Evolutionary conservation across 1,140 invertebrate species (phyloP), one percentile per base, ranked within the genome.

Genomic region (Penaeus indicus): DNA sequence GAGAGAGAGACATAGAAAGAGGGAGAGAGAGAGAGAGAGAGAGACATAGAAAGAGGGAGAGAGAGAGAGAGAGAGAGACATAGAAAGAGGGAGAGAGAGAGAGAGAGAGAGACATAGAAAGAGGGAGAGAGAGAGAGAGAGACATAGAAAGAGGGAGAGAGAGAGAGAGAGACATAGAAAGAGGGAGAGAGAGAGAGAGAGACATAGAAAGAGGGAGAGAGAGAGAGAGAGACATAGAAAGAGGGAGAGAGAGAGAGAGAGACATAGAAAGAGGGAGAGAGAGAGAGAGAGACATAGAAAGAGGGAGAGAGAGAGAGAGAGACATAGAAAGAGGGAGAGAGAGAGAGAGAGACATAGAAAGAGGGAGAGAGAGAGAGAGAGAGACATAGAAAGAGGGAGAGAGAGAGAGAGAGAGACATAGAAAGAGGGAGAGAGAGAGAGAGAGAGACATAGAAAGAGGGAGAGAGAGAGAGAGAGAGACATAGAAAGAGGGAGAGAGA

Each of bases 81-180:
- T n/a, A n/a, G n/a, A n/a, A n/a, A n/a, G n/a, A n/a, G n/a, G n/a
- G n/a, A n/a, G n/a, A n/a, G n/a, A n/a, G n/a, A n/a, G n/a, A n/a
- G n/a, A n/a, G n/a, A n/a, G n/a, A n/a, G n/a, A n/a, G n/a, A n/a
- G n/a, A n/a, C n/a, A n/a, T n/a, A 72, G 67, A 72, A 11, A 72
- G 67, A 72, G 67, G 18, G 67, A 38, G 25, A 38, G 38, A 38
- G 38, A 38, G 38, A 38, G 38, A 38, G 22, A 77, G 72, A 77
- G 72, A 77, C 22, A 77, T 22, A 77, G 72, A 77, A 25, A 77
- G 72, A 77, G 72, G 27, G 72, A 77, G 72, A 77, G 72, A 77
- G 72, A 77, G 72, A 77, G 72, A 77, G 72, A 77, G 72, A 77
- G 72, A 77, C 22, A 77, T 22, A 77, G 72, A 77, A 25, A 77